A percentile compares a stretch with the other conserved stretches of the same genome.
phyloP scores from a whole-genome alignment of 2,888 invertebrate species.

The Drosophila kambysellisi region DNA sequence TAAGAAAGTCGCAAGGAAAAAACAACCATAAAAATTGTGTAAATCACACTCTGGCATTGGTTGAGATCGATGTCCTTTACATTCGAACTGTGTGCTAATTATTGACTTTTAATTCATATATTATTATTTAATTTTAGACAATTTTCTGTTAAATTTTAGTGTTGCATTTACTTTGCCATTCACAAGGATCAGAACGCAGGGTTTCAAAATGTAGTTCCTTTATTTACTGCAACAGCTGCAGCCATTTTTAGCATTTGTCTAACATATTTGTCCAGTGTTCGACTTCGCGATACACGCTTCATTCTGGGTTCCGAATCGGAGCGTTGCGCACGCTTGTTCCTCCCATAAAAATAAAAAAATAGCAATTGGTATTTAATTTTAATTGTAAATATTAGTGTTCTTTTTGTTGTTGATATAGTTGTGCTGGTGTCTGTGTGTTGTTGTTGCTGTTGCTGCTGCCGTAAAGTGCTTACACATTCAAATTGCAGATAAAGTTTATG shows the following conservation, averaged over 20 bases:
- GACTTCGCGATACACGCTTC: constrained; percentile 5
- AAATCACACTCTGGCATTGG: constrained; percentile 2
- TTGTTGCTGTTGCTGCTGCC: constrained; percentile 20
- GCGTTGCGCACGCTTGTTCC: constrained; percentile 3
- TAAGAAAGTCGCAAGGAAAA: constrained; percentile 13
- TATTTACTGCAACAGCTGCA: constrained; percentile 7
- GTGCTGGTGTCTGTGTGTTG: constrained; percentile 1
- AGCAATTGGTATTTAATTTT: constrained; percentile 25
- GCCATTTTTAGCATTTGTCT: constrained; percentile 13
- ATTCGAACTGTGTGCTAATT: background rate
- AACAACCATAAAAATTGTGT: background rate
- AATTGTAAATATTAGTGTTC: constrained; percentile 1
- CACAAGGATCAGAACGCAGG: background rate
- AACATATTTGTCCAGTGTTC: background rate
- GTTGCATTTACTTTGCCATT: background rate
- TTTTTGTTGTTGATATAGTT: constrained; percentile 13
- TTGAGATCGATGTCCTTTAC: constrained; percentile 29
- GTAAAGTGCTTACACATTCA: constrained; percentile 7
- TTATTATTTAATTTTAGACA: background rate
- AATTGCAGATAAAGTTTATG: constrained; percentile 5
- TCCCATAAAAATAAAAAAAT: background rate
- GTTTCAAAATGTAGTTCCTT: constrained; percentile 5
- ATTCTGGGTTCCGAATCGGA: constrained; percentile 26
- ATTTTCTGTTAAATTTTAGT: background rate
- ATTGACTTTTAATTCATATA: background rate